phyloP scores from a whole-genome alignment of 2,113 vertebrate species.

The Phrynocephalus versicolor region DNA sequence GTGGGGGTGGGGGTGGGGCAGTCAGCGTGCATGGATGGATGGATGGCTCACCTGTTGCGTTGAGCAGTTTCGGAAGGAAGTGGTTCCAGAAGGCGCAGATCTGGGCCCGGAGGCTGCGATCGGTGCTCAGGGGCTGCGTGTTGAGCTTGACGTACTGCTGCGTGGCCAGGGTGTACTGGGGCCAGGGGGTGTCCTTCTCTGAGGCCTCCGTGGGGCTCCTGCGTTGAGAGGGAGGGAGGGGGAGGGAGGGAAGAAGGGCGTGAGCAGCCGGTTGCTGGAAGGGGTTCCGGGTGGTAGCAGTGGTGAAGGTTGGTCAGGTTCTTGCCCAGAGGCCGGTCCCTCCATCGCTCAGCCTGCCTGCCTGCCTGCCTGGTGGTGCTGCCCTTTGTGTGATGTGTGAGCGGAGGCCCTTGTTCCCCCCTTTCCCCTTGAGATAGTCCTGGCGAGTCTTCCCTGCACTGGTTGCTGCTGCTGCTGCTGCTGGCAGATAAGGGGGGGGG shows the following conservation, averaged over 20 bases:
- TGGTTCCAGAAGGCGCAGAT: conserved; percentile 91
- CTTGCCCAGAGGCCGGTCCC: not conserved
- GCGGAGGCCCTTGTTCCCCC: too few species aligned
- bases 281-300: too few species aligned
- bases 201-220: conserved; percentile 83
- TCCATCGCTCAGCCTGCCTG: too few species aligned
- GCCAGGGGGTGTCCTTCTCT: conserved; percentile 78
- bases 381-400: not conserved
- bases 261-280: too few species aligned
- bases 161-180: conserved; percentile 77
- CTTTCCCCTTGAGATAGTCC: too few species aligned
- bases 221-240: not conserved
- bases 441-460: too few species aligned
- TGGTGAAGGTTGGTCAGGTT: too few species aligned
- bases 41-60: conserved; percentile 81
- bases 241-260: too few species aligned
- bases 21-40: not conserved
- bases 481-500: too few species aligned
- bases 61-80: conserved; percentile 89
- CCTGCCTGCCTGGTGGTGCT: too few species aligned
- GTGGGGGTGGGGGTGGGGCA: too few species aligned
- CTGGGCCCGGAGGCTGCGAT: conserved; percentile 85
- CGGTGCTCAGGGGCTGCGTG: conserved; percentile 77
- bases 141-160: conserved; percentile 85
- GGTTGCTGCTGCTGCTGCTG: not conserved